Percentiles rank a stretch among this genome's conserved stretches.
Conservation (phyloP, 2,888 invertebrate genomes). For the Calliopum simillimum region DNA sequence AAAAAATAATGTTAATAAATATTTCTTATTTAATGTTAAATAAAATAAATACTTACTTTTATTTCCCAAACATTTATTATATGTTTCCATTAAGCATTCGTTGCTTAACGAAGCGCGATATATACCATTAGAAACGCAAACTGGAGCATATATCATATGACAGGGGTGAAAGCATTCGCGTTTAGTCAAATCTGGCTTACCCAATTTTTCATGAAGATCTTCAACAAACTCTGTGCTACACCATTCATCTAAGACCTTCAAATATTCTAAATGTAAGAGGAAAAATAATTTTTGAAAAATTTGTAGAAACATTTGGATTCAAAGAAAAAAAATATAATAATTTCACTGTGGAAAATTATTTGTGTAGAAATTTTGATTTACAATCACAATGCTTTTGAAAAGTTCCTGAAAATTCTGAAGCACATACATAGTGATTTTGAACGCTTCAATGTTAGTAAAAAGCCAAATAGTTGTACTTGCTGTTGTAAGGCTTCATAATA, state of each 20-base stretch:
- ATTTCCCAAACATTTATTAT: slow-evolving; percentile 54
- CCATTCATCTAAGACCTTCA: slow-evolving; percentile 56
- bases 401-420: no score
- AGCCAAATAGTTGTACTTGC: no score
- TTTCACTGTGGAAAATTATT: no score
- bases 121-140: slow-evolving; percentile 60
- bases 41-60: neutral
- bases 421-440: no score
- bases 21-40: neutral
- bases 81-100: slow-evolving; percentile 52
- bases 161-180: slow-evolving; percentile 55
- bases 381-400: no score
- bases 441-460: no score
- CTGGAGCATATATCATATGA: slow-evolving; percentile 57
- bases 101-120: slow-evolving; percentile 56
- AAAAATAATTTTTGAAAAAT: neutral
- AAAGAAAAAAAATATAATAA: no score
- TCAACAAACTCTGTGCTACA: slow-evolving; percentile 55
- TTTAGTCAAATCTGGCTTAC: slow-evolving; percentile 48
- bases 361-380: no score
- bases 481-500: no score
- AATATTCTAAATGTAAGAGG: slow-evolving; percentile 47
- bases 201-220: slow-evolving; percentile 48
- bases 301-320: no score
- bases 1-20: neutral